Evolutionary conservation across 1,140 invertebrate genomes (phyloP), one percentile per base, ranked within the genome.

Genomic region (Drosophila prosaltans): DNA sequence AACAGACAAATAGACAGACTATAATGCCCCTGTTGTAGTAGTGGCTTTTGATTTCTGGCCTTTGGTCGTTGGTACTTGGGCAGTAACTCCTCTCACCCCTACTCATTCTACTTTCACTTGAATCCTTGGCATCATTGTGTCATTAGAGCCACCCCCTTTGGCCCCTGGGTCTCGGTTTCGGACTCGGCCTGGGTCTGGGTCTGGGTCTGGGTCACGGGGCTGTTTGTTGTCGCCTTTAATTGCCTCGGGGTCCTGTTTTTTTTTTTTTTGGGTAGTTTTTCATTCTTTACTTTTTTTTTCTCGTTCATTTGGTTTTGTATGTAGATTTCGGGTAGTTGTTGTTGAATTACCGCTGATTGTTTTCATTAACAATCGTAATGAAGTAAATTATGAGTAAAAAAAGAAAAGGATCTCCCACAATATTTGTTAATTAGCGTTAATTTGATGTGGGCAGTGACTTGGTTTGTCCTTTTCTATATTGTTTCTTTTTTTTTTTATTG

Each of bases 171-270:
- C 54, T 36, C 54, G 71, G 74, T 72, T 77, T 72, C 48, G 79
- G 82, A 6, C 32, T 36, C 32, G 3, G 32, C 9, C 43, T 32
- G 62, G 41, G 62, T 51, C 54, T 36, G 58, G 71, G 32, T 11
- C 43, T 32, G 62, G 41, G 62, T 51, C 54, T 36, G 58, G 71
- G 75, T 73, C 84, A 76, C 48, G 79, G 82, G 77, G 76, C 80
- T 78, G 80, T 88, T 88, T 88, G 83, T 88, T 88, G 83, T 88
- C 84, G 84, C 83, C 83, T 88, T 89, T 89, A 89, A 88, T 88
- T 88, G 83, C 63, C 78, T 45, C 54, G 65, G 21, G 21, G 65
- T 77, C 58, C 67, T 61, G 32, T 43, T 11, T 30, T 45, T 64
- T 40, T 40, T 76, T 75, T 77, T 85, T 86, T 69, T 72, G 79